Evolutionary conservation across 2,888 invertebrate species (phyloP), one percentile per base, ranked within the genome.

Genomic region (Muscina levida): DNA sequence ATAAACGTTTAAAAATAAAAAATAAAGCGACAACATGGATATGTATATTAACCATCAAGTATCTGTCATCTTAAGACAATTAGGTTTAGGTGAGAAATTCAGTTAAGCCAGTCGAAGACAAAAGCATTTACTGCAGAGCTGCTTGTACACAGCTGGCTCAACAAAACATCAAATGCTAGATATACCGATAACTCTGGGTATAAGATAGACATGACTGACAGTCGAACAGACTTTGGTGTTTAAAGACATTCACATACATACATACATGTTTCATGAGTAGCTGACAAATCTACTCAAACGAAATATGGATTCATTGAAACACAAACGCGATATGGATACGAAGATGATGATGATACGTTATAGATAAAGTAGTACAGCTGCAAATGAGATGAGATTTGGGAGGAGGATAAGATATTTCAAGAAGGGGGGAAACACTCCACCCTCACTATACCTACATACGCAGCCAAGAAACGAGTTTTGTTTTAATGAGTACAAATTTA

Each of bases 21-120:
- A 11, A n/a, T 2, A 48, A 15, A 48, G 5, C n/a, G n/a, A n/a
- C n/a, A n/a, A 19, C 39, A 37, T 59, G 19, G 37, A 59, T 59
- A 59, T 59, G 22, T 19, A 62, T 62, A 42, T 42, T 17, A 62
- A 37, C 2, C 57, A 37, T 6, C 6, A 48, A 4, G 51, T 51
- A 51, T 19, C 17, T 10, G 51, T 19, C 5, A 1, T 62, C 24
- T 53, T 51, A 31, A 76, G 70, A 76, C 70, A 76, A 70, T 70
- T 70, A 70, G 48, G 53, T 65, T 76, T 62, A 65, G 70, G 70
- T 76, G 75, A 76, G 75, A 76, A 76, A 65, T 76, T 3, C 31
- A 22, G 51, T 17, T 66, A 56, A 44, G n/a, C 8, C 37, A n/a
- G 3, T 51, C 59, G n/a, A 37, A 59, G 26, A 75, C 6, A 42